A percentile compares a stretch with the other conserved stretches of the same genome.
phyloP scores from a whole-genome alignment of 2,797 vertebrate genomes.

The Poecilia picta region DNA sequence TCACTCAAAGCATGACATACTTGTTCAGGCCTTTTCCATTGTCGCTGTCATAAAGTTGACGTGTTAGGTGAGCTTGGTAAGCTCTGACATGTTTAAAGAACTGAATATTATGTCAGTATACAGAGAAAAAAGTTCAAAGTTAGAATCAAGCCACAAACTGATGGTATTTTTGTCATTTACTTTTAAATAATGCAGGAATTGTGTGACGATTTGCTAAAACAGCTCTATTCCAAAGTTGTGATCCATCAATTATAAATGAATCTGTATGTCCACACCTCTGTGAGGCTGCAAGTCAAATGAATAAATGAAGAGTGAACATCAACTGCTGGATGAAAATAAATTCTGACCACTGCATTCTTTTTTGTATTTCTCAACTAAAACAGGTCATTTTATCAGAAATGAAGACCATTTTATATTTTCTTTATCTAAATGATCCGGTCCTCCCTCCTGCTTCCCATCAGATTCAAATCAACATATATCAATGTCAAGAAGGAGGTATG shows the following conservation, averaged over 20 bases:
- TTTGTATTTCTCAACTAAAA: neutral
- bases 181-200: neutral
- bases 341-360: neutral
- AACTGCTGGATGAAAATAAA: neutral
- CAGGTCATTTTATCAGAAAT: neutral
- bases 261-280: neutral
- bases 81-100: neutral
- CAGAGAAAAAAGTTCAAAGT: neutral
- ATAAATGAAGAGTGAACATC: conserved; percentile 1
- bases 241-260: conserved; percentile 1
- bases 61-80: neutral
- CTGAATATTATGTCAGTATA: neutral
- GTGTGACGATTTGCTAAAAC: neutral
- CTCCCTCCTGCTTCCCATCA: neutral
- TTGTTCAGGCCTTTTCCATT: neutral
- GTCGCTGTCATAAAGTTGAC: neutral
- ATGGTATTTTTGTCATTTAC: neutral
- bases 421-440: conserved; percentile 1
- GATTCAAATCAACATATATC: conserved; percentile 11
- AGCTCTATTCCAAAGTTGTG: neutral
- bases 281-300: conserved; percentile 3
- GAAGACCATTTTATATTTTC: neutral
- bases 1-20: neutral
- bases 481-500: conserved; percentile 35
- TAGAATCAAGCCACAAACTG: neutral